These are phyloP conservation scores for Apostichopus parvimensis DNA, from an alignment of 35 echinoderm and acorn worm species.

Conservation along the genomic window DNA sequence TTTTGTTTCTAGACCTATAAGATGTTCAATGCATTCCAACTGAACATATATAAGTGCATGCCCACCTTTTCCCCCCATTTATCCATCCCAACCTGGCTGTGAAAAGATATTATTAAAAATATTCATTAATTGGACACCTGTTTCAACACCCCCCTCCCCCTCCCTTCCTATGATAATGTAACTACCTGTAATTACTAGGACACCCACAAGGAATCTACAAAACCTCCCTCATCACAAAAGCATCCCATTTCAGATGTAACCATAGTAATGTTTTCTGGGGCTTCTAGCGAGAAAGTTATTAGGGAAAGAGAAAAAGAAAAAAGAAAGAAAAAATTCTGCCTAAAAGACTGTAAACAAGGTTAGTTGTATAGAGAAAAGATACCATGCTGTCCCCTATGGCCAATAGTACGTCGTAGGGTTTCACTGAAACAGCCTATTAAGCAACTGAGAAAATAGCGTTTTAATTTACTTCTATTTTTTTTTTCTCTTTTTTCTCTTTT, in stretches of 20 bases:
- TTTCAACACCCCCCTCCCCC: not conserved
- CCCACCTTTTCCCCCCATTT: too few species aligned
- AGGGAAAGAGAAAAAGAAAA: not conserved
- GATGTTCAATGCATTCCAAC: too few species aligned
- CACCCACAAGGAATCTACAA: not conserved
- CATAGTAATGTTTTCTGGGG: not conserved
- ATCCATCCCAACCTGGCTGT: too few species aligned
- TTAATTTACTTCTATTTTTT: not conserved
- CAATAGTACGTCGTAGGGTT: not conserved
- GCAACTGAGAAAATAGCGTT: not conserved
- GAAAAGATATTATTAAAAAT: not conserved
- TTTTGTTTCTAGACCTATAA: too few species aligned
- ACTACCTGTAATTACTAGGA: constrained; percentile 1
- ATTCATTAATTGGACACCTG: not conserved
- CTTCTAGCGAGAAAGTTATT: not conserved
- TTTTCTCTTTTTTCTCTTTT: not conserved
- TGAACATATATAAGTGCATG: too few species aligned
- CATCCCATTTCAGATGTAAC: not conserved
- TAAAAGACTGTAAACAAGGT: constrained; percentile 2
- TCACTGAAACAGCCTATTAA: not conserved
- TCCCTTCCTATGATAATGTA: not conserved
- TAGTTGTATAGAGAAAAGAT: not conserved
- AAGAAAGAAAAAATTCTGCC: not conserved
- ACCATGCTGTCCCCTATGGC: constrained; percentile 2
- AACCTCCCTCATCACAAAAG: not conserved